Evolutionary conservation across 2,888 invertebrate genomes (phyloP), one percentile per base, ranked within the genome.

Genomic region (Lamellibrachia columna): DNA sequence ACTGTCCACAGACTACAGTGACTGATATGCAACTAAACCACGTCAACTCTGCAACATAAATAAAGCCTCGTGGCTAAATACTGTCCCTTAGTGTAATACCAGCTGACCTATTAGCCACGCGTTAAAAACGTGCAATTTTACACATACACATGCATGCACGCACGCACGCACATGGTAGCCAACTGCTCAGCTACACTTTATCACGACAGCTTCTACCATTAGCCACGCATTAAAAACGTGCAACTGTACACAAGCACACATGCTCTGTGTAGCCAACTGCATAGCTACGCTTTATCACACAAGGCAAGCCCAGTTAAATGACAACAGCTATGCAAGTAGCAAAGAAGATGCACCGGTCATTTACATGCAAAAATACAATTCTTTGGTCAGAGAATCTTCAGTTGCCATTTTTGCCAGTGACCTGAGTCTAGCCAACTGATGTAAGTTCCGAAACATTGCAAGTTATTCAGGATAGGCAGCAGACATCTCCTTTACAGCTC

Each of bases 41-140:
- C 55, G 3, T 55, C 55, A 55, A 55, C 55, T 55, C 8, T 9
- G 6, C 55, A 55, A 55, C 9, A 9, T 55, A 55, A 7, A 75
- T 6, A 75, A 22, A n/a, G 75, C 22, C 15, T 11, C 75, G 22
- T 75, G 75, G 75, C 75, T 22, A 75, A 75, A 75, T 75, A 75
- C 75, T 75, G 75, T 75, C 75, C 75, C 75, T 75, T n/a, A 75
- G 75, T n/a, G n/a, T 15, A 75, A 75, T 22, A 75, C 75, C 75
- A 75, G 75, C 75, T 75, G 75, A 75, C 75, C 75, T 75, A 75
- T 22, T 75, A 75, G 75, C 75, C 75, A 75, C 75, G 75, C 75
- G n/a, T 75, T 11, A 22, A 75, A 55, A 9, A 75, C 75, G n/a
- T 15, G 75, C 75, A 75, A 75, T 75, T 75, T 75, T 75, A 75